Evolutionary conservation across 2,113 vertebrate species (phyloP), one percentile per base, ranked within the genome.

Genomic region (Rhea pennata): DNA sequence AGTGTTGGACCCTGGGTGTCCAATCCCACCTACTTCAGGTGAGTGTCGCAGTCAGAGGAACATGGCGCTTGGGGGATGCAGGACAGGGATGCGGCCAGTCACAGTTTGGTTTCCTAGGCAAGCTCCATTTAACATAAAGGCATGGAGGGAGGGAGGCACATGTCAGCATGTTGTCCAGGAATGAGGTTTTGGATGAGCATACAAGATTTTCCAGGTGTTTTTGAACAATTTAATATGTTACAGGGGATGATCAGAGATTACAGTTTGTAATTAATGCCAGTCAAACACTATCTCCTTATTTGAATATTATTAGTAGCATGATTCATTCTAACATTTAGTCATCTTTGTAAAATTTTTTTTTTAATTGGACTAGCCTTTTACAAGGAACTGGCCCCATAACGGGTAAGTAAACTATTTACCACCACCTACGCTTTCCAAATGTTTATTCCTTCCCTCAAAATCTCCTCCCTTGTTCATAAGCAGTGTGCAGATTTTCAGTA

Each of bases 61-160:
- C 0, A 5, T 33, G 39, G 29, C 36, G 9, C 31, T 26, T 51
- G 31, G 33, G 31, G 69, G 70, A 61, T 46, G 53, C 16, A 39
- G 39, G 31, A 3, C 70, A 75, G 0, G 0, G 27, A 39, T 5
- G 16, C 15, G 39, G 36, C 23, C 39, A 40, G 15, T 46, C 7
- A 46, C 46, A 69, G n/a, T 27, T 40, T 2, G 0, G 19, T 5
- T 36, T 48, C n/a, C 53, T 70, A 12, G 19, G 33, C 39, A 50
- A 36, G 48, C 17, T 64, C 65, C 0, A 1, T 20, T 75, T 23
- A 54, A 56, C 40, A 20, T 8, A 42, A n/a, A 71, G 29, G 24
- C 23, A n/a, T 14, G 14, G 33, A 10, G 8, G 23, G 24, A 8
- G 33, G 16, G 12, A 12, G 20, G 8, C 44, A 19, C 48, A 20